Conservation (phyloP, 2,797 vertebrate genomes). For the Neosilurus mollespiculum region DNA sequence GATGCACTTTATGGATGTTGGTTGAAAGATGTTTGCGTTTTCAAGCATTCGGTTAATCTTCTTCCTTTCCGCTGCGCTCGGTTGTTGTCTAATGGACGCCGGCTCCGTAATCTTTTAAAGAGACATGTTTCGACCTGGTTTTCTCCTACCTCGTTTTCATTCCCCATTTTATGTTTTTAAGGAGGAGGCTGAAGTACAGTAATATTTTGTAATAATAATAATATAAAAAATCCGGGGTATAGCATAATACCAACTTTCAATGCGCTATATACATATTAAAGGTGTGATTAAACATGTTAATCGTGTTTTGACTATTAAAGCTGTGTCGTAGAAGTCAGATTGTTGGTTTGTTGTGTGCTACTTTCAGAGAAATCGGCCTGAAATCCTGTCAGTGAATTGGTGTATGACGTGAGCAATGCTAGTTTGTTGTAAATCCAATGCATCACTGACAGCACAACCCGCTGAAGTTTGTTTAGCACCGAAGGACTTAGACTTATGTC, state of each 20-base stretch:
- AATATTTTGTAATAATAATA: background rate
- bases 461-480: conserved; percentile 12
- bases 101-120: conserved; percentile 53
- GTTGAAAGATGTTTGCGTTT: background rate
- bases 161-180: background rate
- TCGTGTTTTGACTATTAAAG: background rate
- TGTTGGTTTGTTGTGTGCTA: conserved; percentile 27
- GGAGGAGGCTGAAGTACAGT: background rate
- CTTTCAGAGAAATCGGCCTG: conserved; percentile 25
- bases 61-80: conserved; percentile 34
- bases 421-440: background rate
- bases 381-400: background rate
- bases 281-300: background rate
- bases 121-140: conserved; percentile 37
- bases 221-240: background rate
- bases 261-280: background rate
- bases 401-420: background rate
- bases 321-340: conserved; percentile 6
- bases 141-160: conserved; percentile 13
- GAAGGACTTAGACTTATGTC: background rate
- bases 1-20: conserved; percentile 17
- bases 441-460: background rate
- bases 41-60: conserved; percentile 22
- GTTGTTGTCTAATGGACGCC: conserved; percentile 51
- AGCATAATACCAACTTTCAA: conserved; percentile 1